Evolutionary conservation across 2,113 vertebrate species (phyloP).

Genomic region (Halichoeres trimaculatus): DNA sequence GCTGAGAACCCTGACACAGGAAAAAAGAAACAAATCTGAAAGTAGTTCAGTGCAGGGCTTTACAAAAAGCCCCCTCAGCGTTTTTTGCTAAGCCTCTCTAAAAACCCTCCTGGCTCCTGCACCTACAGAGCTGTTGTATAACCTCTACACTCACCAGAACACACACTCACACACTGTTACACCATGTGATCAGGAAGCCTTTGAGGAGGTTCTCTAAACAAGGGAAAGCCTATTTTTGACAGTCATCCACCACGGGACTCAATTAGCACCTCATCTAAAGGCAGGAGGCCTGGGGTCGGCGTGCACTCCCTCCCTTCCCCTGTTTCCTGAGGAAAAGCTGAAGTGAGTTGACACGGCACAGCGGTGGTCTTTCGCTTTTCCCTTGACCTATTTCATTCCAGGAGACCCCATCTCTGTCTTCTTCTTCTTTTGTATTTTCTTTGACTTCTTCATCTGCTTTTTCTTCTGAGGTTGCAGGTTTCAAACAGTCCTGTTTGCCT

Average conservation of each 20-base stretch:
- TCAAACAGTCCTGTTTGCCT: slow-evolving; percentile 35
- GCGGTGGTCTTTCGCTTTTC: slow-evolving; percentile 18
- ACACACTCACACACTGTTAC: slow-evolving; percentile 28
- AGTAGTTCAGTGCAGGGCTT: slow-evolving; percentile 45
- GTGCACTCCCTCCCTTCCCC: slow-evolving; percentile 40
- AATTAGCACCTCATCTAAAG: slow-evolving; percentile 72
- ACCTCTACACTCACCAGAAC: slow-evolving; percentile 39
- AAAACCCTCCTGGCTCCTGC: slow-evolving; percentile 49
- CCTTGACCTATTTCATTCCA: slow-evolving; percentile 16
- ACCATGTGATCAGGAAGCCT: slow-evolving; percentile 47
- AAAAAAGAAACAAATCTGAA: slow-evolving; percentile 43
- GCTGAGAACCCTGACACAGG: slow-evolving; percentile 33
- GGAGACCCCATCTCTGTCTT: neutral
- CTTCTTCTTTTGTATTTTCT: neutral
- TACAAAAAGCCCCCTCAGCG: slow-evolving; percentile 57
- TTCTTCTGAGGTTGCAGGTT: slow-evolving; percentile 32
- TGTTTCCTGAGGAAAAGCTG: slow-evolving; percentile 74
- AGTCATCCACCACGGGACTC: slow-evolving; percentile 58
- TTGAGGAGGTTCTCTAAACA: slow-evolving; percentile 49
- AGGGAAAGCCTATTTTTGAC: slow-evolving; percentile 62
- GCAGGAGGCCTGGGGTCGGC: slow-evolving; percentile 29
- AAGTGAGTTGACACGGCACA: slow-evolving; percentile 30
- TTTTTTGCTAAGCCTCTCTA: slow-evolving; percentile 44
- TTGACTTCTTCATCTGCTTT: neutral
- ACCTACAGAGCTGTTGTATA: slow-evolving; percentile 48